These are phyloP conservation scores for Xanthia togata DNA, from an alignment of 2,888 invertebrate genomes.

Conservation along the genomic window DNA sequence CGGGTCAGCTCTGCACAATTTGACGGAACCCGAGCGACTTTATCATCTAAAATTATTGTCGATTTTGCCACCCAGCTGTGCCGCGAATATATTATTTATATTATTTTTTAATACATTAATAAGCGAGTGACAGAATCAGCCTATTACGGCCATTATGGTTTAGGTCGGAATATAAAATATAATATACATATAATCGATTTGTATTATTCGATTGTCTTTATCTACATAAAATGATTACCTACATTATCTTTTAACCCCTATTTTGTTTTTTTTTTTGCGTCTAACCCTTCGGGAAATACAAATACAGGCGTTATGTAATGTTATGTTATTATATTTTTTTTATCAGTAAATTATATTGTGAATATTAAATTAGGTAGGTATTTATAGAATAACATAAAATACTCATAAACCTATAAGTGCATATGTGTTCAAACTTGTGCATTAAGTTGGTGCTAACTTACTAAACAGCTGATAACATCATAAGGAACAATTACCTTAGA, in stretches of 20 bases:
- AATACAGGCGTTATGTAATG: too few species aligned
- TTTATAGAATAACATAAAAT: neutral
- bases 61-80: neutral
- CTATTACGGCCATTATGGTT: neutral
- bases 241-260: neutral
- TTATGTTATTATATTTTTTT: too few species aligned
- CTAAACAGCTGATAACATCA: conserved; percentile 4
- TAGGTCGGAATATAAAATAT: neutral
- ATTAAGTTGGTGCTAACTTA: conserved; percentile 4
- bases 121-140: neutral
- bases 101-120: too few species aligned
- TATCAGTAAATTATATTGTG: neutral
- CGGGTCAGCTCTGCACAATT: neutral
- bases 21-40: neutral
- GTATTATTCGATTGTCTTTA: neutral
- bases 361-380: neutral
- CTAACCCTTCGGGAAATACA: too few species aligned
- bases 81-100: too few species aligned
- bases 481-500: conserved; percentile 15
- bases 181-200: neutral
- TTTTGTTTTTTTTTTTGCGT: neutral
- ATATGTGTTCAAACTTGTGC: neutral
- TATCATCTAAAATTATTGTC: neutral
- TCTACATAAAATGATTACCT: neutral
- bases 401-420: neutral